Conservation (phyloP, 1,140 invertebrate genomes). For the Physella acuta region DNA sequence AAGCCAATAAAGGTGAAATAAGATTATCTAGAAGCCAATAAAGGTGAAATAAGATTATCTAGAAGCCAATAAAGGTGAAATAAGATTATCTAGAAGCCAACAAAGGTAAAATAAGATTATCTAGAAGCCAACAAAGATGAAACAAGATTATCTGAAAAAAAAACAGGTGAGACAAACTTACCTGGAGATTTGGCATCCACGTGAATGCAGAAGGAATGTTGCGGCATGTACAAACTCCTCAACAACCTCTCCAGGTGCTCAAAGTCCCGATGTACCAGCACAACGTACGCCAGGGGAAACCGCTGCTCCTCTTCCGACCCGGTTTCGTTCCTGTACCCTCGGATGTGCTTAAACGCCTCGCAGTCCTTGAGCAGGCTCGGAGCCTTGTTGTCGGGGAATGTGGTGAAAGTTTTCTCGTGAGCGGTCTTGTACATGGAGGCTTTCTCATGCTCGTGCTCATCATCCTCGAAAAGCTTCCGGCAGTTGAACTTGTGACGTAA, state of each 20-base stretch:
- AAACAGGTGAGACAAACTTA: no score
- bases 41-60: no score
- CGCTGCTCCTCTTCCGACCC: constrained; percentile 24
- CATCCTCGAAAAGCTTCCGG: not conserved
- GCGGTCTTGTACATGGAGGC: not conserved
- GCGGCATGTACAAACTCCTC: constrained; percentile 40
- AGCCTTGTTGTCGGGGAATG: not conserved
- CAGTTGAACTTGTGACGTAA: not conserved
- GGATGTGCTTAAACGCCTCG: not conserved
- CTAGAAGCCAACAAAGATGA: no score
- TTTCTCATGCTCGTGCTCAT: not conserved
- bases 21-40: no score
- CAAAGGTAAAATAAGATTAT: no score
- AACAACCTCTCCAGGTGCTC: constrained; percentile 45
- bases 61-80: no score
- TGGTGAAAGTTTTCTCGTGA: not conserved
- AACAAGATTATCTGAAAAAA: no score
- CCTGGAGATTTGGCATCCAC: constrained; percentile 39
- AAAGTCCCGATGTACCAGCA: constrained; percentile 35
- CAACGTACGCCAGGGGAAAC: constrained; percentile 38
- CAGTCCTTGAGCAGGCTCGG: constrained; percentile 12
- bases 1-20: no score
- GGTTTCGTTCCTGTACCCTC: constrained; percentile 3
- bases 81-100: no score
- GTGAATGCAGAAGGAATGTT: constrained; percentile 51